phyloP scores from a whole-genome alignment of 2,888 invertebrate genomes.

The Thyatira batis region DNA sequence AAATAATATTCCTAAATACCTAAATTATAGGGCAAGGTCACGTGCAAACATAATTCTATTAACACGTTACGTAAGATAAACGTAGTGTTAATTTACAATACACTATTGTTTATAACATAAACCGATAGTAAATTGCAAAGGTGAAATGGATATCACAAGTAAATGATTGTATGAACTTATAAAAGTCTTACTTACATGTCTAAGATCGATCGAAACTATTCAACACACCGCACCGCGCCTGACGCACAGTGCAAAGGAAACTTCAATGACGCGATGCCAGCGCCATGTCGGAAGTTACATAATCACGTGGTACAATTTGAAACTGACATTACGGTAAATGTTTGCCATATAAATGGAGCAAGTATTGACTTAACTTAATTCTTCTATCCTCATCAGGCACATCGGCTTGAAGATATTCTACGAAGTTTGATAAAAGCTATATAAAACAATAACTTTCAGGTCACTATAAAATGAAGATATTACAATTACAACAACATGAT shows the following conservation, averaged over 20 bases:
- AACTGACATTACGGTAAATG: slow-evolving; percentile 30
- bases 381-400: too few relatives aligned
- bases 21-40: slow-evolving; percentile 71
- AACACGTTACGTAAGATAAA: slow-evolving; percentile 74
- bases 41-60: slow-evolving; percentile 75
- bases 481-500: too few relatives aligned
- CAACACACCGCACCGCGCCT: slow-evolving; percentile 73
- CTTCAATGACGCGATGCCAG: slow-evolving; percentile 50
- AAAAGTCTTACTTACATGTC: slow-evolving; percentile 67
- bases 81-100: neutral
- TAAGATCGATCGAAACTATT: slow-evolving; percentile 66
- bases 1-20: slow-evolving; percentile 10
- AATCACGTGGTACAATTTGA: slow-evolving; percentile 61
- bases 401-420: too few relatives aligned
- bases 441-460: too few relatives aligned
- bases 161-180: slow-evolving; percentile 1
- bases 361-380: too few relatives aligned
- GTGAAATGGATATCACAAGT: neutral
- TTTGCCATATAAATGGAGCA: neutral
- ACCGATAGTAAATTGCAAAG: neutral
- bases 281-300: slow-evolving; percentile 70
- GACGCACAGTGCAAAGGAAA: slow-evolving; percentile 78
- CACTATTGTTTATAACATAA: neutral
- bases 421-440: too few relatives aligned
- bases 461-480: too few relatives aligned